Percentiles rank a stretch among this genome's conserved stretches.
Evolutionary conservation across 1,140 invertebrate genomes (phyloP).

Genomic region (Vanessa atalanta): DNA sequence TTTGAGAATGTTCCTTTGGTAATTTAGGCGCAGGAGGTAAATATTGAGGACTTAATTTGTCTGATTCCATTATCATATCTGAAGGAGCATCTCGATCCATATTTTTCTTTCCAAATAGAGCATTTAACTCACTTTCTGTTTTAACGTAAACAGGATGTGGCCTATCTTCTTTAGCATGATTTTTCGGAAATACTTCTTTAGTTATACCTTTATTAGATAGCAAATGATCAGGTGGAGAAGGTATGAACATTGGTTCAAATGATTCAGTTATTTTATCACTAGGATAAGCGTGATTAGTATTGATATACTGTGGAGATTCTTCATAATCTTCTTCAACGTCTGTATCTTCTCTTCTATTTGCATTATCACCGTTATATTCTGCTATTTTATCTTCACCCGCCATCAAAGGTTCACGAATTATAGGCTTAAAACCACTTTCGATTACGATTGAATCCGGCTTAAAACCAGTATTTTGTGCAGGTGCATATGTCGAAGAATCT

Average conservation of each 20-base stretch:
- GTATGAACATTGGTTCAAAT: constrained; percentile 88
- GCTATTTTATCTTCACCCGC: constrained; percentile 80
- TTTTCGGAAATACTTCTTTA: constrained; percentile 68
- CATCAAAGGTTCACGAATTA: constrained; percentile 83
- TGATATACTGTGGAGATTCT: constrained; percentile 73
- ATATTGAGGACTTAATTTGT: constrained; percentile 85
- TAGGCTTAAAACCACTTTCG: constrained; percentile 91
- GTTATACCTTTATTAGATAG: constrained; percentile 71
- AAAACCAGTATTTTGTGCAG: constrained; percentile 87
- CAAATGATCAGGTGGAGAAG: constrained; percentile 83
- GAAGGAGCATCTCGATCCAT: constrained; percentile 65
- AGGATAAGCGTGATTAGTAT: constrained; percentile 70
- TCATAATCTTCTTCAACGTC: constrained; percentile 79
- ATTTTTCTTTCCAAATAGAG: constrained; percentile 67
- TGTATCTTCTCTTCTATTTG: constrained; percentile 79
- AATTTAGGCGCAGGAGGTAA: constrained; percentile 82
- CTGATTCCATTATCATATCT: constrained; percentile 85
- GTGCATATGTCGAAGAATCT: constrained; percentile 62
- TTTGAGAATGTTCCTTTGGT: constrained; percentile 71
- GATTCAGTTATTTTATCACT: constrained; percentile 81
- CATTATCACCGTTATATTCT: constrained; percentile 68
- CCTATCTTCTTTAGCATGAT: constrained; percentile 75
- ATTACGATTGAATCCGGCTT: constrained; percentile 89
- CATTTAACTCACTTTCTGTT: constrained; percentile 62
- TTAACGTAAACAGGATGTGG: constrained; percentile 75